A percentile compares a stretch with the other conserved stretches of the same genome.
phyloP scores from a whole-genome alignment of 2,113 vertebrate genomes.

The Oryzias celebensis region DNA sequence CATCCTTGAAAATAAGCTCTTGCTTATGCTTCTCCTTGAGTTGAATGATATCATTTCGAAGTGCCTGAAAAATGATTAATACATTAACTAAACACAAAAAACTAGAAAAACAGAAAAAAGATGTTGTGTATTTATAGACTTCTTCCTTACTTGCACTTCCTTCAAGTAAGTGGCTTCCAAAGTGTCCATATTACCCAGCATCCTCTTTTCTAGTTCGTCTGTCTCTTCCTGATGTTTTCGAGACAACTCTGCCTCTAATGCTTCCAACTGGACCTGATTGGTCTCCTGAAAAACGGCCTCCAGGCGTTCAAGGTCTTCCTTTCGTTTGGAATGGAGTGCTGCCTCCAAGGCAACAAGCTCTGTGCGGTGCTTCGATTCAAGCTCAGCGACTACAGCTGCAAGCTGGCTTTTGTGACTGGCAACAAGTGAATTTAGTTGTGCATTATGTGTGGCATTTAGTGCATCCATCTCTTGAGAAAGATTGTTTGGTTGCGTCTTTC shows the following conservation, averaged over 20 bases:
- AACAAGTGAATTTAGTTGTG: constrained; percentile 59
- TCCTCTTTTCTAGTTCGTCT: constrained; percentile 79
- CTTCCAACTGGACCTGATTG: constrained; percentile 71
- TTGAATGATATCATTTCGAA: constrained; percentile 73
- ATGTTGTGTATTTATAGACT: background rate
- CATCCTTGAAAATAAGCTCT: constrained; percentile 48
- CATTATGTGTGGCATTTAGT: constrained; percentile 60
- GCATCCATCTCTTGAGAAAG: constrained; percentile 47
- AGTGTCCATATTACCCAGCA: constrained; percentile 84
- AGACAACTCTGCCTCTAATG: constrained; percentile 71
- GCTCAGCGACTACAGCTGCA: constrained; percentile 33
- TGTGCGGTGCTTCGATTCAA: constrained; percentile 57
- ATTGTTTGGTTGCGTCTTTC: constrained; percentile 28
- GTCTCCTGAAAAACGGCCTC: constrained; percentile 68
- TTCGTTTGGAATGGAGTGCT: constrained; percentile 58
- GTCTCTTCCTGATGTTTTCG: constrained; percentile 76
- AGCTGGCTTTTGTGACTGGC: constrained; percentile 63
- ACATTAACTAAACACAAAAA: background rate
- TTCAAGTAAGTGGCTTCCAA: constrained; percentile 84
- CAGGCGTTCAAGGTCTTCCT: constrained; percentile 69
- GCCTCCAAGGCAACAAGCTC: constrained; percentile 67
- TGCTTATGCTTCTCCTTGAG: constrained; percentile 57
- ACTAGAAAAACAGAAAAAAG: background rate
- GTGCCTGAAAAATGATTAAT: constrained; percentile 25
- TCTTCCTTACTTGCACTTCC: constrained; percentile 83